A percentile compares a stretch with the other conserved stretches of the same genome.
These are phyloP conservation scores for Laticauda colubrina DNA, from an alignment of 2,113 vertebrate genomes.

Conservation along the genomic window DNA sequence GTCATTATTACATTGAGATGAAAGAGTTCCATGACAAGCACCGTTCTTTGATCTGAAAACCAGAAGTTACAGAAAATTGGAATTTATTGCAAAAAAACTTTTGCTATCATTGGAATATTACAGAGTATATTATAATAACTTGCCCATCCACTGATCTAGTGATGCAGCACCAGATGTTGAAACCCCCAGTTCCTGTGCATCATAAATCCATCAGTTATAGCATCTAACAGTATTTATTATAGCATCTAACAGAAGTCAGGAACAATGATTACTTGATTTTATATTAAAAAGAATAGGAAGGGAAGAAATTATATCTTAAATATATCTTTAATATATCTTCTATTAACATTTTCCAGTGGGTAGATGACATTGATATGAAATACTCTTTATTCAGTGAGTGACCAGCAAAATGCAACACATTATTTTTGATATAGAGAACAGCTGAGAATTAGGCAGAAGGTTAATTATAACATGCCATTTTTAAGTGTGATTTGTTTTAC, in stretches of 20 bases:
- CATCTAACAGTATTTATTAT: no score
- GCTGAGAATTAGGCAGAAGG: not conserved
- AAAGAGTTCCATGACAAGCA: not conserved
- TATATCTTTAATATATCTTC: not conserved
- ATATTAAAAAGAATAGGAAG: not conserved
- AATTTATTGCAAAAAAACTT: not conserved
- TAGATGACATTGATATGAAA: not conserved
- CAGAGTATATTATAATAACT: not conserved
- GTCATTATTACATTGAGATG: not conserved
- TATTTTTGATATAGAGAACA: not conserved
- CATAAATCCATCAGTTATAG: not conserved
- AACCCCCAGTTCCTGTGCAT: not conserved
- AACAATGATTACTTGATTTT: not conserved
- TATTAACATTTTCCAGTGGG: not conserved
- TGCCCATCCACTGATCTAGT: not conserved
- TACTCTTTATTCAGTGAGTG: not conserved
- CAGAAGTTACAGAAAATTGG: not conserved
- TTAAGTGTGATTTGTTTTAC: not conserved
- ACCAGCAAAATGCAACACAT: not conserved
- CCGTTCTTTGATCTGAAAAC: not conserved
- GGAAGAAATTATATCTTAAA: not conserved
- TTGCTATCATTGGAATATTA: not conserved
- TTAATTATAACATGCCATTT: not conserved
- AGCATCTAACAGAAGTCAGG: not conserved
- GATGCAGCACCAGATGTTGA: not conserved